These are phyloP conservation scores for Lepas anatifera DNA, from an alignment of 2,888 invertebrate genomes.

Conservation along the genomic window DNA sequence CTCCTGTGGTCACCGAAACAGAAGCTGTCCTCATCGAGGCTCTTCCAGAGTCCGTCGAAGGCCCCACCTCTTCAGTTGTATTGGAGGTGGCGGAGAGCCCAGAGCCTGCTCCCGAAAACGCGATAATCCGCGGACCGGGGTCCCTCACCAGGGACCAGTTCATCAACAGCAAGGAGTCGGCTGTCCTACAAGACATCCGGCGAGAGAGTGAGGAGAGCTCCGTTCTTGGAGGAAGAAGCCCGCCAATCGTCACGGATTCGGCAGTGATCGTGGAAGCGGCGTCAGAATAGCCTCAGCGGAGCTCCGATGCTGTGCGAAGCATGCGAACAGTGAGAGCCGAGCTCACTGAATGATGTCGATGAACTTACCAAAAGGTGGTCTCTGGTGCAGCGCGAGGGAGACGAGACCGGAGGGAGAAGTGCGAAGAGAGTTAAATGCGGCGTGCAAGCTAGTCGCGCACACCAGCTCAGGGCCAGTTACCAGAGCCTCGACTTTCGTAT, in stretches of 20 bases:
- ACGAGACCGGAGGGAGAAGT: no score
- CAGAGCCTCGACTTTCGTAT: no score
- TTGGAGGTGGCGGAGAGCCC: neutral
- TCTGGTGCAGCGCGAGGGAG: no score
- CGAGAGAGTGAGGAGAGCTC: neutral
- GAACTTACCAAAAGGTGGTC: no score
- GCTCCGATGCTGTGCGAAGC: no score
- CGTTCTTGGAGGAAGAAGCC: neutral
- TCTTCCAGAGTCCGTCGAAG: neutral
- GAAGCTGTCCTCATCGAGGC: constrained; percentile 2
- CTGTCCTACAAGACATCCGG: neutral
- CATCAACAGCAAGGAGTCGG: constrained; percentile 3
- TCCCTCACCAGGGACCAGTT: neutral
- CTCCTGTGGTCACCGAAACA: neutral
- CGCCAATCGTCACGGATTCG: neutral
- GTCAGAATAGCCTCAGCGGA: no score
- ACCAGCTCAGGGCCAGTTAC: no score
- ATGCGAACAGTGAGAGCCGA: no score
- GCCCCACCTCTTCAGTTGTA: neutral
- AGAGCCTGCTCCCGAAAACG: no score
- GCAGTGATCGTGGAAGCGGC: neutral
- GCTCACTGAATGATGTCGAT: no score
- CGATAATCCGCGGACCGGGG: neutral
- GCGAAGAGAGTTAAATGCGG: no score
- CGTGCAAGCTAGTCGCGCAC: no score